Evolutionary conservation across 2,113 vertebrate species (phyloP), one percentile per base, ranked within the genome.

Genomic region (Leucopternis melanops): DNA sequence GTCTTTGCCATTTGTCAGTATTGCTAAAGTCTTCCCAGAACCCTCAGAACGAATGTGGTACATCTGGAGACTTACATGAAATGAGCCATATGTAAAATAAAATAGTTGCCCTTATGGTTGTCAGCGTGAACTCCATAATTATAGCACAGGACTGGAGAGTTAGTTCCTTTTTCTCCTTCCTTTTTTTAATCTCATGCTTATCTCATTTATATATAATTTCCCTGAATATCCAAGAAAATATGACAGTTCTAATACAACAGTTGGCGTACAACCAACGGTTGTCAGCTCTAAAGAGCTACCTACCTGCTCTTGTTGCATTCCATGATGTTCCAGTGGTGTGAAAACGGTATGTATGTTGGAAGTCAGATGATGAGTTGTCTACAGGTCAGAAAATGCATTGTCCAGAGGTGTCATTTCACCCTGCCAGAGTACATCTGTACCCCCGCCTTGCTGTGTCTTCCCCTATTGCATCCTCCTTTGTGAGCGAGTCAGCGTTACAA

Each of bases 401-500:
- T 29, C 29, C 62, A 17, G 69, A 42, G 65, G 49, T 9, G 29
- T 47, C 38, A 6, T 26, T 58, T 16, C 63, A 1, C 50, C 11
- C 29, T 42, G 26, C 58, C 47, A 12, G 52, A 8, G 32, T 19
- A 5, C 20, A 0, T 3, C 57, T 21, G n/a, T 16, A 3, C 38
- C 66, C 57, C 49, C 15, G 1, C 47, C 75, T 18, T 7, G 16
- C 47, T 31, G n/a, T 0, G 0, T 26, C n/a, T 10, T 31, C 55
- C 80, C 42, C 38, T 13, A 0, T 20, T 11, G 21, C 52, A 12
- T 21, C 55, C 22, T 52, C 25, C 61, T 11, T 1, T 7, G n/a
- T 5, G 10, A 45, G 38, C 17, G 2, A 6, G 44, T 21, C 3
- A 1, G 6, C 3, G 13, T n/a, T 16, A 11, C 8, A 8, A 10